A percentile compares a stretch with the other conserved stretches of the same genome.
Conservation (phyloP, 2,797 vertebrate genomes). For the Rhinogobio ventralis region DNA sequence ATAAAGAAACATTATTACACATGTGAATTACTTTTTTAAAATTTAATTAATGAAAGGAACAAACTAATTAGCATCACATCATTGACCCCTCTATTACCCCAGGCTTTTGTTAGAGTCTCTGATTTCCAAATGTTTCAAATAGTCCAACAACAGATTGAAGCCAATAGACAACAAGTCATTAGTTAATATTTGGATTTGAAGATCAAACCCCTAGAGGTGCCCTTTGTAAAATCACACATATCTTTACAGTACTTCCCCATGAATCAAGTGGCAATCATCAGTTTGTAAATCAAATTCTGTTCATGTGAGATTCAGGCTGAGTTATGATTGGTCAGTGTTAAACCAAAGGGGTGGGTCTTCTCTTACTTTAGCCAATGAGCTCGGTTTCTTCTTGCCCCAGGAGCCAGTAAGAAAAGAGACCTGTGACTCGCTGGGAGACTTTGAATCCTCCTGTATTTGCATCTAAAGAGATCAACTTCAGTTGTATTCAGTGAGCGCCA, state of each 20-base stretch:
- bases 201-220: constrained; percentile 15
- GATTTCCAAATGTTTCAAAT: constrained; percentile 17
- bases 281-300: constrained; percentile 65
- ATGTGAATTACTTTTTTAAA: neutral
- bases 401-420: constrained; percentile 83
- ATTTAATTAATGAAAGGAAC: neutral
- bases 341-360: constrained; percentile 59
- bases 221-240: constrained; percentile 25
- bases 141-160: neutral
- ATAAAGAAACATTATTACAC: neutral
- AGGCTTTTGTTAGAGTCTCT: neutral
- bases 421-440: constrained; percentile 79
- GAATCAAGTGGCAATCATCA: constrained; percentile 70
- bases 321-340: constrained; percentile 67
- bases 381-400: constrained; percentile 86
- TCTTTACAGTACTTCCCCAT: constrained; percentile 29
- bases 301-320: constrained; percentile 65
- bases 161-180: neutral
- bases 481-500: constrained; percentile 67
- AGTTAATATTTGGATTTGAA: constrained; percentile 6
- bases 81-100: constrained; percentile 14
- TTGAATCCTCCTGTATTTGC: constrained; percentile 80
- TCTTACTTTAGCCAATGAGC: constrained; percentile 83
- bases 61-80: neutral
- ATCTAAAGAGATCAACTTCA: constrained; percentile 82